Conservation (phyloP, 2,797 vertebrate species). For the Esox lucius region DNA sequence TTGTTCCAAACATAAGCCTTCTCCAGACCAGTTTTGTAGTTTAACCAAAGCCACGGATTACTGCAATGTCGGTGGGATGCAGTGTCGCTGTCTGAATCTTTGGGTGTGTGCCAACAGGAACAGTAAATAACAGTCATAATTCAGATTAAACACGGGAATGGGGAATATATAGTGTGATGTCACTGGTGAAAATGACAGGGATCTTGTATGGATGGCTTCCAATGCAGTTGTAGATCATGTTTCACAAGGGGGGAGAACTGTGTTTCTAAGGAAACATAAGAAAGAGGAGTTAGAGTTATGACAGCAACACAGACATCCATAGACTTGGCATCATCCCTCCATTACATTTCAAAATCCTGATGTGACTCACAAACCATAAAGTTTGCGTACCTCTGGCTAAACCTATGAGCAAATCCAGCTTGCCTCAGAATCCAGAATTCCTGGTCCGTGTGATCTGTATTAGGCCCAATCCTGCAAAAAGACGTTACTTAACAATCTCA, state of each 20-base stretch:
- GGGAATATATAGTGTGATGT: neutral
- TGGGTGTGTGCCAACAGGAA: neutral
- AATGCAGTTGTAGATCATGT: neutral
- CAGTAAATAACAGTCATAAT: neutral
- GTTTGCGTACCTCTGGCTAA: too few relatives aligned
- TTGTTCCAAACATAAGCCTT: neutral
- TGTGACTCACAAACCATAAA: too few relatives aligned
- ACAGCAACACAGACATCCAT: neutral
- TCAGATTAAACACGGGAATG: neutral
- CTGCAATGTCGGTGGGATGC: too few relatives aligned
- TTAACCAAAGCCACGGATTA: too few relatives aligned
- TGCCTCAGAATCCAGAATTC: neutral
- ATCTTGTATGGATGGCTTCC: neutral
- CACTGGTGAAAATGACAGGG: neutral
- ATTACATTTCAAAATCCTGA: too few relatives aligned
- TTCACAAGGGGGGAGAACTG: neutral
- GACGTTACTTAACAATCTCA: neutral
- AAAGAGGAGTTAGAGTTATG: neutral
- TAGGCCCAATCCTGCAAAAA: neutral
- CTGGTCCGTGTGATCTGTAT: neutral
- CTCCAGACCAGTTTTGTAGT: too few relatives aligned
- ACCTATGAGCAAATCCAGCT: neutral
- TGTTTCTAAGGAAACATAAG: neutral
- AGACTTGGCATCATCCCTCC: constrained; percentile 23
- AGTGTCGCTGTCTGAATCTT: neutral